Evolutionary conservation across 2,113 vertebrate genomes (phyloP).

Genomic region (Pardalotus punctatus): DNA sequence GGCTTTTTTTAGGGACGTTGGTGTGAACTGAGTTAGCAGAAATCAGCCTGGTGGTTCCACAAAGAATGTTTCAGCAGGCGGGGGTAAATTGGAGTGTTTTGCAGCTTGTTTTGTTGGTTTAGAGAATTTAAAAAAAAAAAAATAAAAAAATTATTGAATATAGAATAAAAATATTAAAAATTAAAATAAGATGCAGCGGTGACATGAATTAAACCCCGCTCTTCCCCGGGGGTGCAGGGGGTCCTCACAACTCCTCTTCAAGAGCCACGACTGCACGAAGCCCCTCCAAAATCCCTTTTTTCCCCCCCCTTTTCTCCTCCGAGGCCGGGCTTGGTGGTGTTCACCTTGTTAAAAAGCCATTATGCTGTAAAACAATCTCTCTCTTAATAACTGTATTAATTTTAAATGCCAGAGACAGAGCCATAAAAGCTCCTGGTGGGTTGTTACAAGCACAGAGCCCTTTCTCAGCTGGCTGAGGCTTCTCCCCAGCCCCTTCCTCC

Average conservation of each 20-base stretch:
- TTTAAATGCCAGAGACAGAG: conserved; percentile 57
- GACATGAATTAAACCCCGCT: too few species aligned
- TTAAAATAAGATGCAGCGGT: too few species aligned
- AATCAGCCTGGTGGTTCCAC: neutral
- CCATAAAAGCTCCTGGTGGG: conserved; percentile 5
- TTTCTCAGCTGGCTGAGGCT: neutral
- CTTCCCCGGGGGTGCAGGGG: fast-evolving
- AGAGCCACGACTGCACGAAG: neutral
- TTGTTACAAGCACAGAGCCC: neutral
- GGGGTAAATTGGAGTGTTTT: neutral
- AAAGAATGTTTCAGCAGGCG: neutral
- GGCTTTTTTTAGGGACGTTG: neutral
- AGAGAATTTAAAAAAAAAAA: neutral
- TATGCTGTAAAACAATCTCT: conserved; percentile 29
- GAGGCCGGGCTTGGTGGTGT: neutral
- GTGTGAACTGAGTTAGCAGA: neutral
- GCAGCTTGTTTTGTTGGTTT: neutral
- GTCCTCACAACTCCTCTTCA: too few species aligned
- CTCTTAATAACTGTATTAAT: conserved; percentile 55
- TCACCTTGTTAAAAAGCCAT: conserved; percentile 41
- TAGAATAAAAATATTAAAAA: too few species aligned
- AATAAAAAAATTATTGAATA: neutral
- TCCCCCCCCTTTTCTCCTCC: neutral
- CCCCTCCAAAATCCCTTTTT: neutral
- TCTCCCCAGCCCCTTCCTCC: neutral